Evolutionary conservation across 2,888 invertebrate genomes (phyloP), one percentile per base, ranked within the genome.

Genomic region (Meandrusa payeni): DNA sequence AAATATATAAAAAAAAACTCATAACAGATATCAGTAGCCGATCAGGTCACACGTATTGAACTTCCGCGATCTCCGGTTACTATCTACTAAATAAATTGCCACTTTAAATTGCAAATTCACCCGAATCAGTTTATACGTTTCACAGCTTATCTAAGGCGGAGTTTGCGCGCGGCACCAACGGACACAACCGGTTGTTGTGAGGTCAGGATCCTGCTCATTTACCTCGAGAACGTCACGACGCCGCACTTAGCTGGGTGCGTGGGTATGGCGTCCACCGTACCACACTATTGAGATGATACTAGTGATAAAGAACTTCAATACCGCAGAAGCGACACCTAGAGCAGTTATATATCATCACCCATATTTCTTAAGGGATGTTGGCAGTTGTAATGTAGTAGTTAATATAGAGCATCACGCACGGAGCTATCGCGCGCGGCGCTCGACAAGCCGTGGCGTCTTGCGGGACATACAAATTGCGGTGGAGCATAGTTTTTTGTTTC

Each of bases 191-290:
- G 41, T 41, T 34, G 20, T 13, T 2, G 10, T 28, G 22, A 41
- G 33, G 33, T 41, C 41, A 41, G 7, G 15, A 34, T 41, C 41
- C 33, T 23, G 23, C 23, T 9, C 27, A 41, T 27, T 41, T 22
- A 28, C 22, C 41, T 41, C 12, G 26, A 26, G 12, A 20, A 12
- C 20, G 13, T 41, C 19, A 41, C 40, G 17, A 19, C 10, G 17
- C 17, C 13, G 6, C 23, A 22, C 23, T 10, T 5, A 7, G 2
- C n/a, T 5, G 11, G 11, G 10, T 11, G 31, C 23, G 29, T 39
- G 29, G 10, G 24, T 15, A 15, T 15, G n/a, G 4, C 15, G 15
- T 32, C 17, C 11, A 10, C 5, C 31, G 11, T 10, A 6, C 11
- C 6, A 32, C 3, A 11, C 10, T 9, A n/a, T 17, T 4, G 15